These are phyloP conservation scores for Champsocephalus gunnari DNA, from an alignment of 2,797 vertebrate species.

Conservation along the genomic window DNA sequence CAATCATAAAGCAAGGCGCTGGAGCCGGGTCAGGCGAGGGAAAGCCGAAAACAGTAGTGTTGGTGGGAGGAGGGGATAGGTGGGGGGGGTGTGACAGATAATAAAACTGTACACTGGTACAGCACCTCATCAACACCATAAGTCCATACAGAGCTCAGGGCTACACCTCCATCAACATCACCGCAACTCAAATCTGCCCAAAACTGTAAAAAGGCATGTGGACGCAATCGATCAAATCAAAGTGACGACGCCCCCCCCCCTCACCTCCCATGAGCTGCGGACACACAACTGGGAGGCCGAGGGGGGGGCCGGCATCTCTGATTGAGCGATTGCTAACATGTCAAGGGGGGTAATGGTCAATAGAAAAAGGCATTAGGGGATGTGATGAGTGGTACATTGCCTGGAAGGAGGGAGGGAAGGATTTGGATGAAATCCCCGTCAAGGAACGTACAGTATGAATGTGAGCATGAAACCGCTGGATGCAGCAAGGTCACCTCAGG, in stretches of 20 bases:
- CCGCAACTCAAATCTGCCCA: slow-evolving; percentile 56
- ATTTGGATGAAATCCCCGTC: slow-evolving; percentile 70
- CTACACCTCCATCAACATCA: slow-evolving; percentile 56
- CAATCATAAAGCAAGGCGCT: slow-evolving; percentile 58
- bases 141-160: slow-evolving; percentile 49
- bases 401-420: slow-evolving; percentile 61
- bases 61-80: slow-evolving; percentile 10
- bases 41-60: background rate
- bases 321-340: slow-evolving; percentile 76
- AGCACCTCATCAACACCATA: slow-evolving; percentile 65
- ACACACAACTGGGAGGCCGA: slow-evolving; percentile 57
- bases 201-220: slow-evolving; percentile 51
- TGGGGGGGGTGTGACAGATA: slow-evolving; percentile 53
- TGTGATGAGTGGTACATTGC: slow-evolving; percentile 70
- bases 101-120: slow-evolving; percentile 49
- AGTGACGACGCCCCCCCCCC: slow-evolving; percentile 60
- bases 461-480: no score
- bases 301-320: slow-evolving; percentile 63
- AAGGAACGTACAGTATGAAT: slow-evolving; percentile 40
- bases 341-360: slow-evolving; percentile 79
- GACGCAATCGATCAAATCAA: slow-evolving; percentile 67
- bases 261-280: slow-evolving; percentile 61
- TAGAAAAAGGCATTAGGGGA: slow-evolving; percentile 77
- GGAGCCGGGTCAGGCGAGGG: slow-evolving; percentile 22
- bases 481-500: no score